Percentiles rank a stretch among this genome's conserved stretches.
phyloP scores from a whole-genome alignment of 2,797 vertebrate species.

The Setipinna tenuifilis region DNA sequence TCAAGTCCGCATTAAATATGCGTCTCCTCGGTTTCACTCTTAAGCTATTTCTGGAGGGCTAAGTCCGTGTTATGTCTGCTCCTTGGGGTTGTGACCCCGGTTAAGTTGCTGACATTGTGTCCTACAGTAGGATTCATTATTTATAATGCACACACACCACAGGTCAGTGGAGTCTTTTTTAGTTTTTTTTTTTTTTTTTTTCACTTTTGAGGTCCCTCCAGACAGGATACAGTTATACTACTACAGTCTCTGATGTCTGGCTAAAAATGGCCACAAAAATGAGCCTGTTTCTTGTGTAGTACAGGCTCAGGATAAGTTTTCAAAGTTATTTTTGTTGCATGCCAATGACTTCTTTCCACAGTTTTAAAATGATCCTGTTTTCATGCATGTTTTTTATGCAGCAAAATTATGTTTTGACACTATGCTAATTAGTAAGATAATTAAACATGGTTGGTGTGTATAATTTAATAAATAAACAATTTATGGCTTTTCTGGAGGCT shows the following conservation, averaged over 20 bases:
- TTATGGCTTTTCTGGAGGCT: background rate
- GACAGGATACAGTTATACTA: background rate
- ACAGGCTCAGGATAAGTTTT: background rate
- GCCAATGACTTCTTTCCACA: background rate
- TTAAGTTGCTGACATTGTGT: constrained; percentile 6
- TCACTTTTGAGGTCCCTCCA: background rate
- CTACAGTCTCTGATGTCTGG: background rate
- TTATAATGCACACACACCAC: background rate
- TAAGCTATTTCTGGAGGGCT: background rate
- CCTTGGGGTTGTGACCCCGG: background rate
- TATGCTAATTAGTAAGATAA: constrained; percentile 17
- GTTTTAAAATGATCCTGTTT: background rate
- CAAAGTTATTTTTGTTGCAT: background rate
- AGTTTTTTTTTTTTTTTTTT: background rate
- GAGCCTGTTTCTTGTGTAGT: background rate
- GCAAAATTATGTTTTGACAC: constrained; percentile 22
- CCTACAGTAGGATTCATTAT: background rate
- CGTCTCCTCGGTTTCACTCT: background rate
- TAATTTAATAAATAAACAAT: constrained; percentile 27
- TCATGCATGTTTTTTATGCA: background rate
- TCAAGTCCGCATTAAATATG: constrained; percentile 7
- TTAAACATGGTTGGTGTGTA: constrained; percentile 22
- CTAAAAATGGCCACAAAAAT: background rate
- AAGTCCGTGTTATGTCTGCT: background rate
- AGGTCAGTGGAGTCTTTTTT: background rate